Percentiles rank a stretch among this genome's conserved stretches.
phyloP scores from a whole-genome alignment of 2,113 vertebrate species.

The Corydoras sp. region DNA sequence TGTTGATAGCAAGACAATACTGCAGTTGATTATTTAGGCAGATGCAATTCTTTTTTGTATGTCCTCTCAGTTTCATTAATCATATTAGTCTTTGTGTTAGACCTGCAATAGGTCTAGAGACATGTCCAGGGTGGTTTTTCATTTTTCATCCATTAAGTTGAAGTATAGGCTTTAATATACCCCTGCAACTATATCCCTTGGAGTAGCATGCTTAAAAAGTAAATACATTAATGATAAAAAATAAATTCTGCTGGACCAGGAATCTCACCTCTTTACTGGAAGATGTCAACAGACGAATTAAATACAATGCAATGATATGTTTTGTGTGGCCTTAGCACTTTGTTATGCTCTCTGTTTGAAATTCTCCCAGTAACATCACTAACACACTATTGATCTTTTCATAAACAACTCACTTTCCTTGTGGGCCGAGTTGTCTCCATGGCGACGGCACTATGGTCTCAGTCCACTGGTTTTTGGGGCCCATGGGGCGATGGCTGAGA shows the following conservation, averaged over 20 bases:
- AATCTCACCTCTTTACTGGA: neutral
- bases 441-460: conserved; percentile 24
- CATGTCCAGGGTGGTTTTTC: no score
- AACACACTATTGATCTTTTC: conserved; percentile 27
- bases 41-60: no score
- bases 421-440: conserved; percentile 17
- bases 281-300: neutral
- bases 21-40: no score
- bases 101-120: no score
- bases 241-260: neutral
- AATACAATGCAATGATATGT: neutral
- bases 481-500: neutral
- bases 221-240: no score
- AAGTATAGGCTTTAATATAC: no score
- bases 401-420: conserved; percentile 27
- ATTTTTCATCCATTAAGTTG: no score
- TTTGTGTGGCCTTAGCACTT: neutral
- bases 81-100: no score
- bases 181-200: no score
- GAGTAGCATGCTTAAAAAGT: no score
- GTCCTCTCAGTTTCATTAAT: no score
- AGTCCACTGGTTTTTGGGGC: conserved; percentile 7
- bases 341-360: conserved; percentile 29
- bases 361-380: conserved; percentile 36
- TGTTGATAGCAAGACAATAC: no score